Evolutionary conservation across 1,140 invertebrate species (phyloP).

Genomic region (Alviniconcha marisindica): DNA sequence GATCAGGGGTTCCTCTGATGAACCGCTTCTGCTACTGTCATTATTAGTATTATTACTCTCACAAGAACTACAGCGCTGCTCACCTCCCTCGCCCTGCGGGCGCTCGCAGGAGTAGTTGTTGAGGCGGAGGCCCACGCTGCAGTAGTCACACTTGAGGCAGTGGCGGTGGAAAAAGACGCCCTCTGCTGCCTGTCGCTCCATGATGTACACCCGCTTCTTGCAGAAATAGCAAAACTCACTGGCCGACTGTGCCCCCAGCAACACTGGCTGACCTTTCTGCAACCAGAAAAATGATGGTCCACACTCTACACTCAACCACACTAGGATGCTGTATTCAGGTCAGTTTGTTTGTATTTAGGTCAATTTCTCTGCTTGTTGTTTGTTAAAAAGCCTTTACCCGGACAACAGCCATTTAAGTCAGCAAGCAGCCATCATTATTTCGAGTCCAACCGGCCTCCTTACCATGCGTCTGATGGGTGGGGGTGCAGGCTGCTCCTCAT

Average conservation of each 20-base stretch:
- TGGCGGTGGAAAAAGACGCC: slow-evolving; percentile 89
- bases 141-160: slow-evolving; percentile 73
- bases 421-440: too few species aligned
- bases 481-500: slow-evolving; percentile 45
- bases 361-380: too few species aligned
- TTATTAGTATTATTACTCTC: too few species aligned
- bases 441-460: background rate
- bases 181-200: slow-evolving; percentile 91
- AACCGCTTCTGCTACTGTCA: too few species aligned
- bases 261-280: slow-evolving; percentile 56
- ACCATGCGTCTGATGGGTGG: slow-evolving; percentile 47
- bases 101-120: slow-evolving; percentile 78
- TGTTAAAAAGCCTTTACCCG: too few species aligned
- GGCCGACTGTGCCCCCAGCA: slow-evolving; percentile 60
- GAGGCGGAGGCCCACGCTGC: slow-evolving; percentile 79
- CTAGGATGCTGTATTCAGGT: too few species aligned
- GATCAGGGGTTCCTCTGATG: too few species aligned
- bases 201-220: slow-evolving; percentile 90
- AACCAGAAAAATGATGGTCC: too few species aligned
- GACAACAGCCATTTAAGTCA: too few species aligned
- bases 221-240: slow-evolving; percentile 92
- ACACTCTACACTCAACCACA: too few species aligned
- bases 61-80: slow-evolving; percentile 8
- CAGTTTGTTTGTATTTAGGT: too few species aligned
- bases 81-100: slow-evolving; percentile 63